Base-by-base conservation (phyloP, 2,113 vertebrate genomes). In the Tragelaphus imberbis region DNA sequence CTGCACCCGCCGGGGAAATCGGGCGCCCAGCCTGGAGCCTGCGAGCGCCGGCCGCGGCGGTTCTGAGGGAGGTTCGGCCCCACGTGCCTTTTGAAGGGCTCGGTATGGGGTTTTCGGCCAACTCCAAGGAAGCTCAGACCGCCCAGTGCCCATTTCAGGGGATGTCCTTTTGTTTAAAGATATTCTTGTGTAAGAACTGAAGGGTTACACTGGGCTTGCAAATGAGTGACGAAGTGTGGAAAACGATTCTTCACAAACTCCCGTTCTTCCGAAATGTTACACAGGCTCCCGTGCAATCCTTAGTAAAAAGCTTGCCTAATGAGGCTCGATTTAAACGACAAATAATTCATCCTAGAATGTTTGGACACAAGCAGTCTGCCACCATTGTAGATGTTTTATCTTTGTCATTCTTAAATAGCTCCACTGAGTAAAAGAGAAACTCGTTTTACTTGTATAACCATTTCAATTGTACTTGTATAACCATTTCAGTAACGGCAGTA, bases 121-220 rank as follows among this genome's bases (percentile, higher is more conserved):
- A 86, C 75, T 88, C 87, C 49, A 80, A 40, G 49, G 80, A 68
- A 56, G 49, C 56, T 30, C 25, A 63, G 40, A 68, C 71, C 63
- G 33, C 79, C 79, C 75, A 14, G 25, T 58, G 61, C 84, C 90
- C 82, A 8, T 77, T 96, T 84, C 85, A 96, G 55, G 84, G 49
- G 58, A 59, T 92, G 75, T 49, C 87, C 90, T 94, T 98, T 97
- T 96, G 92, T 81, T 61, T 97, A 88, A 88, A 80, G 44, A 93
- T 40, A 75, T 86, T 86, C 96, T 93, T 82, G 51, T 28, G 17
- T 95, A 84, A 94, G 61, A 94, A 88, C 51, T 14, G 14, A 88
- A 88, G 75, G 90, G 88, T 55, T 84, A 87, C 77, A 75, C 47
- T 84, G 53, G 65, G 49, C 79, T 93, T 95, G 86, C 21, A 97